These are phyloP conservation scores for Drosophila ogumai DNA, from an alignment of 1,140 invertebrate genomes.

Conservation along the genomic window DNA sequence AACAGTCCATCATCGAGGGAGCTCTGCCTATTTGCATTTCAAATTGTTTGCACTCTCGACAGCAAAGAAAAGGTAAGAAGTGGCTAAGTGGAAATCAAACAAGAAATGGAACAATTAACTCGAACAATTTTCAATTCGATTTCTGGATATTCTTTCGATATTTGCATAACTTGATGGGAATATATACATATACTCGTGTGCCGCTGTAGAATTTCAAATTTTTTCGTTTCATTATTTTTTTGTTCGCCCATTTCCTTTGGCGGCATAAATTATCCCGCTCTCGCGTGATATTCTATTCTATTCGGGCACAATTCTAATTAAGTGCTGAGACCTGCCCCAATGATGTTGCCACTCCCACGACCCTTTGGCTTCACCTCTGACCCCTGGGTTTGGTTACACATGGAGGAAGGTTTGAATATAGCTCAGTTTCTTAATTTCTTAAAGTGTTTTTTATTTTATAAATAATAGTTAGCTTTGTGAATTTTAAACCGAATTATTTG, in stretches of 20 bases:
- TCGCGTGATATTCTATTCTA: slow-evolving; percentile 25
- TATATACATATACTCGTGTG: slow-evolving; percentile 8
- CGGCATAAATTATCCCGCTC: slow-evolving; percentile 52
- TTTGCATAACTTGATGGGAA: slow-evolving; percentile 32
- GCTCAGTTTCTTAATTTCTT: too few relatives aligned
- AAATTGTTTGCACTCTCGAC: slow-evolving; percentile 43
- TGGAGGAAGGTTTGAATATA: not conserved
- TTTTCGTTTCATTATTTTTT: not conserved
- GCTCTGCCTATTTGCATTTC: slow-evolving; percentile 45
- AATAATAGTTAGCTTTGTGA: too few relatives aligned
- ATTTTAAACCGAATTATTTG: too few relatives aligned
- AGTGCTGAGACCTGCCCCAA: slow-evolving; percentile 59
- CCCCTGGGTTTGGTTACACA: slow-evolving; percentile 5
- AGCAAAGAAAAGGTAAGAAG: slow-evolving; percentile 40
- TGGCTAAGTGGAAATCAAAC: slow-evolving; percentile 48
- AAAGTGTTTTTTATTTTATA: not conserved
- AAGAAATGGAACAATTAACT: slow-evolving; percentile 37
- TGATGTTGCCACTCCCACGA: slow-evolving; percentile 45
- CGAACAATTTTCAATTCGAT: slow-evolving; percentile 35
- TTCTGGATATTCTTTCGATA: slow-evolving; percentile 31
- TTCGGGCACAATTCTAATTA: slow-evolving; percentile 55
- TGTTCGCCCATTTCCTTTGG: slow-evolving; percentile 17
- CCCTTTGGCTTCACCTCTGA: slow-evolving; percentile 18
- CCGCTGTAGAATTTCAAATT: not conserved
- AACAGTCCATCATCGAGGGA: slow-evolving; percentile 26